phyloP scores from a whole-genome alignment of 1,140 invertebrate species.

The Zaprionus kolodkinae region DNA sequence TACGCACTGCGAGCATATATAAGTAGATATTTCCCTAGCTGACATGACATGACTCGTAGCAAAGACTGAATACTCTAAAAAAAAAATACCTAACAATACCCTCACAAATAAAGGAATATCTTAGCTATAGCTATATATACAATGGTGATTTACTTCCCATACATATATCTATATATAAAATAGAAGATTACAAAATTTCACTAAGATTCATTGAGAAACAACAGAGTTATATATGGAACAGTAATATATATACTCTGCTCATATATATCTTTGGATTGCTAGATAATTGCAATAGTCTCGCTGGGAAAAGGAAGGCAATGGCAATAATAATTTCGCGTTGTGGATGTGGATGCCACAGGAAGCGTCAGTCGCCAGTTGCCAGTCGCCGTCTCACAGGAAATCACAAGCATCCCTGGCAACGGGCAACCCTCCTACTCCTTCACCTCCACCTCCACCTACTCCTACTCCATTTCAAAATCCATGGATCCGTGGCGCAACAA shows the following conservation, averaged over 20 bases:
- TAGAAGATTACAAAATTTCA: neutral
- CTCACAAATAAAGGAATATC: too few species aligned
- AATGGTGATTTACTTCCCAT: too few species aligned
- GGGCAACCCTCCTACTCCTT: slow-evolving; percentile 3
- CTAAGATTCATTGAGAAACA: neutral
- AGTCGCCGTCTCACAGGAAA: slow-evolving; percentile 55
- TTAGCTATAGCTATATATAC: too few species aligned
- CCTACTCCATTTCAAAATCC: neutral
- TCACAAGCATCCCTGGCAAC: slow-evolving; percentile 59
- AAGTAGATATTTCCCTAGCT: too few species aligned
- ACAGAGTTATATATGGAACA: neutral
- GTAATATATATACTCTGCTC: neutral
- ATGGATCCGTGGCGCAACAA: slow-evolving; percentile 56
- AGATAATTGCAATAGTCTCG: neutral
- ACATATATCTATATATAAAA: too few species aligned
- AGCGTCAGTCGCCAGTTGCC: slow-evolving; percentile 48
- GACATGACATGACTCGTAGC: too few species aligned
- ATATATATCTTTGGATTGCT: slow-evolving; percentile 1
- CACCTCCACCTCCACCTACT: neutral
- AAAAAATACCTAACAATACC: too few species aligned
- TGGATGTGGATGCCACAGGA: slow-evolving; percentile 70
- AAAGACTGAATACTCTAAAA: too few species aligned
- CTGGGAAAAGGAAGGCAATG: slow-evolving; percentile 52
- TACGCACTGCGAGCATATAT: neutral
- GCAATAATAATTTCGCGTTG: slow-evolving; percentile 78